phyloP scores from a whole-genome alignment of 2,113 vertebrate species.

The Eonycteris spelaea region DNA sequence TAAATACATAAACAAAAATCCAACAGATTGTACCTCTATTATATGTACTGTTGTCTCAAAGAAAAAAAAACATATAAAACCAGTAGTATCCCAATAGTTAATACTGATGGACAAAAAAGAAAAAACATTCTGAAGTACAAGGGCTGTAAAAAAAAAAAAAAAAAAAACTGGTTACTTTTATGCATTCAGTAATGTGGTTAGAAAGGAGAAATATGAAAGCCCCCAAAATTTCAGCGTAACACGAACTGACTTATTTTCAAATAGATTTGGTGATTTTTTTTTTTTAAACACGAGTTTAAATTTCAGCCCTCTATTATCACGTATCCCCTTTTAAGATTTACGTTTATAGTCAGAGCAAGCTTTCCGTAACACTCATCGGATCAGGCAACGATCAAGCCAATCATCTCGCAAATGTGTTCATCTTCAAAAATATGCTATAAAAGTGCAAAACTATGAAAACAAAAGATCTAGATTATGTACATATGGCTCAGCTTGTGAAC shows the following conservation, averaged over 20 bases:
- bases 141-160: slow-evolving; percentile 59
- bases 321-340: slow-evolving; percentile 53
- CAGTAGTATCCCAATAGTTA: slow-evolving; percentile 88
- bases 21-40: slow-evolving; percentile 84
- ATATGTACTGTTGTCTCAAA: slow-evolving; percentile 81
- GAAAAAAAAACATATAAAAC: slow-evolving; percentile 76
- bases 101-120: slow-evolving; percentile 84
- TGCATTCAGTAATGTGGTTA: slow-evolving; percentile 57
- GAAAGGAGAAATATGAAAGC: slow-evolving; percentile 51
- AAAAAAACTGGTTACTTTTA: slow-evolving; percentile 43
- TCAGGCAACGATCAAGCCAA: slow-evolving; percentile 79
- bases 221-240: slow-evolving; percentile 76
- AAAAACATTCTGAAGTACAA: slow-evolving; percentile 75
- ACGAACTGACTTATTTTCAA: slow-evolving; percentile 65
- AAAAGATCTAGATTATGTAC: slow-evolving; percentile 85
- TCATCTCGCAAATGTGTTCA: slow-evolving; percentile 84
- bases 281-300: slow-evolving; percentile 66
- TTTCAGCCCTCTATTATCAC: slow-evolving; percentile 62
- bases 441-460: slow-evolving; percentile 88
- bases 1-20: slow-evolving; percentile 85
- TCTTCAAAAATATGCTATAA: slow-evolving; percentile 88
- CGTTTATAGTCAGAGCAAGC: slow-evolving; percentile 57
- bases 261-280: slow-evolving; percentile 74
- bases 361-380: slow-evolving; percentile 72
- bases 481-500: slow-evolving; percentile 90